These are phyloP conservation scores for Oreochromis grahami DNA, from an alignment of 2,797 vertebrate species.

Conservation along the genomic window DNA sequence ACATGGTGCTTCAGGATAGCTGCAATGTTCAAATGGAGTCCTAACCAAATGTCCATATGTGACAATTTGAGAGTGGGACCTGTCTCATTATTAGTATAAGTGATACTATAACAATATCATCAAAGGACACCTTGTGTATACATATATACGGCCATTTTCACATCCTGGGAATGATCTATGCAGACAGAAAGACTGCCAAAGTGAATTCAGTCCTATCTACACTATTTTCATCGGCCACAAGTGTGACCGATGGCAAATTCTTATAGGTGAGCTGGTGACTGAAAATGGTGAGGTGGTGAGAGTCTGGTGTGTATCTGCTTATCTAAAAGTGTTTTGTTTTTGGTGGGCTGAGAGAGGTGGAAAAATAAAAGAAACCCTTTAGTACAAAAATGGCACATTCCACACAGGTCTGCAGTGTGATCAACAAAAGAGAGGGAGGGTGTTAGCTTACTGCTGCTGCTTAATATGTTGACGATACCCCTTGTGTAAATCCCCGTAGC, in stretches of 20 bases:
- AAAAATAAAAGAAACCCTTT: not conserved
- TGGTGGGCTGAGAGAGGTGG: not conserved
- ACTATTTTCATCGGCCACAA: not conserved
- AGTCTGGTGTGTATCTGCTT: not conserved
- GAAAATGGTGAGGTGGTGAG: not conserved
- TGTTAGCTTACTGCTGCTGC: conserved; percentile 28
- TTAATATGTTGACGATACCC: conserved; percentile 52
- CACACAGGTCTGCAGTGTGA: not conserved
- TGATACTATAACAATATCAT: not conserved
- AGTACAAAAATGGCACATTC: not conserved
- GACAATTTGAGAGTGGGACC: not conserved
- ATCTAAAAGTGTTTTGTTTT: not conserved
- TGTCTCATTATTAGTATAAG: not conserved
- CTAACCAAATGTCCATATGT: not conserved
- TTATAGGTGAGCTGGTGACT: not conserved
- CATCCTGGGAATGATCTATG: not conserved
- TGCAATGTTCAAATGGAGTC: not conserved
- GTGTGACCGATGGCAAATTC: not conserved
- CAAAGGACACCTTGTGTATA: not conserved
- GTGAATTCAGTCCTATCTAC: not conserved
- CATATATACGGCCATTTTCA: no score
- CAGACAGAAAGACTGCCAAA: not conserved
- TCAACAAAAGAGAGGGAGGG: conserved; percentile 22
- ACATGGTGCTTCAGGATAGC: not conserved
- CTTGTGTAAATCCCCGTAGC: conserved; percentile 39